These are phyloP conservation scores for Craniophora ligustri DNA, from an alignment of 2,888 invertebrate genomes.

Conservation along the genomic window DNA sequence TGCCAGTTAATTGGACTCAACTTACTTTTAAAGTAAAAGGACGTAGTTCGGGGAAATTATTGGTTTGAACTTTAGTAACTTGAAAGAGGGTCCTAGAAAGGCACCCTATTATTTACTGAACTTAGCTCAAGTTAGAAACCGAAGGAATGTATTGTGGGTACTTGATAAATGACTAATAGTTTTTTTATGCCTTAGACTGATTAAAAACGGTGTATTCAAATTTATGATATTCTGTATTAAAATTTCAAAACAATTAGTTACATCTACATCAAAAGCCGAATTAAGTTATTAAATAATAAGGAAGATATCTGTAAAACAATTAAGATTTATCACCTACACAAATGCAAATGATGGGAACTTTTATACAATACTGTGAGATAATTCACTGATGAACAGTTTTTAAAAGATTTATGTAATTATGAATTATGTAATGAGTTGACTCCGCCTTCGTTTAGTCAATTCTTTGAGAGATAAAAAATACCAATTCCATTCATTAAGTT, in stretches of 20 bases:
- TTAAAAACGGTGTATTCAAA: slow-evolving; percentile 6
- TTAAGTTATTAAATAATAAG: slow-evolving; percentile 49
- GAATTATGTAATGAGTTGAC: slow-evolving; percentile 44
- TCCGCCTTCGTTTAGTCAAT: slow-evolving; percentile 52
- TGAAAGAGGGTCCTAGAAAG: slow-evolving; percentile 62
- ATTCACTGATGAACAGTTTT: slow-evolving; percentile 41
- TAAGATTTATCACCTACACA: slow-evolving; percentile 41
- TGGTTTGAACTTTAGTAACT: slow-evolving; percentile 68
- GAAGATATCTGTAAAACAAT: slow-evolving; percentile 50
- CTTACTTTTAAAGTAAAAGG: slow-evolving; percentile 74
- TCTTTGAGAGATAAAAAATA: slow-evolving; percentile 39
- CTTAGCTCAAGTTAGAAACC: slow-evolving; percentile 57
- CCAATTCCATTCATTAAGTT: slow-evolving; percentile 30
- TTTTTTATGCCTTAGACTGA: no score
- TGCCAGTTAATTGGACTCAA: slow-evolving; percentile 81
- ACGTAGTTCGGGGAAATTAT: slow-evolving; percentile 73
- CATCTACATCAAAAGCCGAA: slow-evolving; percentile 28
- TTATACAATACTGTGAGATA: slow-evolving; percentile 50
- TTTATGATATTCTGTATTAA: slow-evolving; percentile 3
- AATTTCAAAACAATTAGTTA: slow-evolving; percentile 1
- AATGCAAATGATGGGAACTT: slow-evolving; percentile 53
- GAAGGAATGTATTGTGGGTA: slow-evolving; percentile 54
- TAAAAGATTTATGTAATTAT: slow-evolving; percentile 43
- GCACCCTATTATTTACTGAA: slow-evolving; percentile 64
- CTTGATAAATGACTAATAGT: slow-evolving; percentile 42